Base-by-base conservation (phyloP, 2,797 vertebrate species). In the Siniperca obscura region DNA sequence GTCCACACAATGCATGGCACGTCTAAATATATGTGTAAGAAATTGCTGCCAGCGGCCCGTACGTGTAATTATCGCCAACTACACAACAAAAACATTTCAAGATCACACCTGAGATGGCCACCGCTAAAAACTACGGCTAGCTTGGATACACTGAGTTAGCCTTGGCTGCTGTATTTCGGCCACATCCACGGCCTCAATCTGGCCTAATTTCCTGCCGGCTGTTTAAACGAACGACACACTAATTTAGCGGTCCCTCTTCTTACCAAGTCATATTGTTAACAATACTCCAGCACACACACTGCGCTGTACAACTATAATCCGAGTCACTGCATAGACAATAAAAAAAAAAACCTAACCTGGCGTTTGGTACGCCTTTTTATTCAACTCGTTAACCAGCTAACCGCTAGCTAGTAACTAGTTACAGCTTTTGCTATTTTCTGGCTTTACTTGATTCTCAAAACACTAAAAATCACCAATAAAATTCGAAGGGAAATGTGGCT, bases 141-240 rank as follows among this genome's bases (percentile, higher is more conserved):
- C 80, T 55, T 14, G 13, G 14, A 13, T 17, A 42, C 16, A 72
- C 25, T 0, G 7, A 9, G 38, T 9, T 70, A 84, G 78, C 70
- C 3, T 46, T 46, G 38, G 79, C 84, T 70, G 75, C 27, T 61
- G 50, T 62, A 68, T 84, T 83, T 76, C 74, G 68, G 81, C 66
- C 80, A 87, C 79, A 90, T 90, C 84, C 71, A 21, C 70, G 89
- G 90, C 91, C 91, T 91, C 86, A 76, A 61, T 57, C 48, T 81
- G 91, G 87, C 91, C 90, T 83, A 74, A 82, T 92, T 92, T 91
- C 86, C 85, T 90, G 86, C 65, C 85, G 74, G 53, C n/a, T 83
- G 74, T 34, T 78, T 16, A 62, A 85, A 62, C 27, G 3, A n/a
- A 60, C 13, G 16, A 25, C 40, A 34, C 62, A 73, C 6, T 13